phyloP scores from a whole-genome alignment of 2,797 vertebrate genomes.

The Myiotriccus ornatus region DNA sequence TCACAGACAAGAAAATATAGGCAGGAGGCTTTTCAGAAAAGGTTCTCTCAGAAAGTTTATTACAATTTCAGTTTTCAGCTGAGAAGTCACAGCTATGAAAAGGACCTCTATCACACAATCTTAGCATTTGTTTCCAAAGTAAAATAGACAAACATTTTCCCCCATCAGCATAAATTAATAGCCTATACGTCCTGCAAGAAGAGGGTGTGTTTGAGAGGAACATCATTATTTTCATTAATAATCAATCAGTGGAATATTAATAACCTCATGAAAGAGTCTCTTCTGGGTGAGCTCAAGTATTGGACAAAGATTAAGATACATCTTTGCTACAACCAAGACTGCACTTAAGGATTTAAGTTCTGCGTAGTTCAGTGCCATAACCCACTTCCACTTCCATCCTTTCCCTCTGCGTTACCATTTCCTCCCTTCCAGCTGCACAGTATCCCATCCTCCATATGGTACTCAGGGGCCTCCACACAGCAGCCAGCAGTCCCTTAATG shows the following conservation, averaged over 20 bases:
- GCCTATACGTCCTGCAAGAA: neutral
- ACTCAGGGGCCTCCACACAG: neutral
- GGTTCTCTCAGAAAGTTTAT: neutral
- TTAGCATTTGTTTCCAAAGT: neutral
- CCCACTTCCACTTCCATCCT: neutral
- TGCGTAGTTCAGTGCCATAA: neutral
- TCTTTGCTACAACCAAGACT: neutral
- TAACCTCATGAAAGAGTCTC: neutral
- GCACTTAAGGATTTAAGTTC: neutral
- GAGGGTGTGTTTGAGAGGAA: neutral
- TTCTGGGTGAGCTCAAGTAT: neutral
- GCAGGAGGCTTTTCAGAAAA: neutral
- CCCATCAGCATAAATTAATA: neutral
- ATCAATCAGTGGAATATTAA: neutral
- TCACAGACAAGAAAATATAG: neutral
- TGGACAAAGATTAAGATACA: neutral
- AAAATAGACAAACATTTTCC: neutral
- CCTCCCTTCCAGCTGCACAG: neutral
- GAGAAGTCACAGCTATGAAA: neutral
- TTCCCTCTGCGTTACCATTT: accelerated
- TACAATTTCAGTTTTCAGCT: neutral
- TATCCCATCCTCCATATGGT: neutral
- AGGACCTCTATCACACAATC: neutral
- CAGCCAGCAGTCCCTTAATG: neutral
- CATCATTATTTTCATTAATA: neutral